Evolutionary conservation across 2,888 invertebrate genomes (phyloP).

Genomic region (Oxytorus armatus): DNA sequence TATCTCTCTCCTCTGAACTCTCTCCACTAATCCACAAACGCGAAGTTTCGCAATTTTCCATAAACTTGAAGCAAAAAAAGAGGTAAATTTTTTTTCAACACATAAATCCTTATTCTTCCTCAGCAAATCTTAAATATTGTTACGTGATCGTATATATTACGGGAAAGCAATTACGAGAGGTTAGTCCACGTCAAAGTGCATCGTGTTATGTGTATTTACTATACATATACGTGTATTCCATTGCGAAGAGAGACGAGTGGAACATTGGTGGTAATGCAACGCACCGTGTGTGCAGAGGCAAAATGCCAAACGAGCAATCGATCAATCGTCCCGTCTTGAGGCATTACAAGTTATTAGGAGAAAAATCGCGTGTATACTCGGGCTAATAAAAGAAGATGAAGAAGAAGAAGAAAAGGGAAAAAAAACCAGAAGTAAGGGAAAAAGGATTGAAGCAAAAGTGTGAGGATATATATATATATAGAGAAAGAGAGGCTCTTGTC

Average conservation of each 20-base stretch:
- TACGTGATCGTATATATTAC: constrained; percentile 26
- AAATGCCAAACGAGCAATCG: constrained; percentile 64
- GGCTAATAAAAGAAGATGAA: constrained; percentile 24
- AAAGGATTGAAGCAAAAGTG: constrained; percentile 35
- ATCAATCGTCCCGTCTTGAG: constrained; percentile 59
- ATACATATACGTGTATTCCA: background rate
- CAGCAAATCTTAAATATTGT: constrained; percentile 30
- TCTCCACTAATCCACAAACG: constrained; percentile 5
- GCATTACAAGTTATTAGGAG: constrained; percentile 63
- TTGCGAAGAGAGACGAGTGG: constrained; percentile 10
- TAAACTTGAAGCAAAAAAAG: background rate
- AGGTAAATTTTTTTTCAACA: background rate
- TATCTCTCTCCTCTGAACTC: background rate
- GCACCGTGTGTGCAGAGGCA: constrained; percentile 16
- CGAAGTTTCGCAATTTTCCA: constrained; percentile 48
- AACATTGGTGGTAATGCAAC: constrained; percentile 1
- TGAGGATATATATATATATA: constrained; percentile 12
- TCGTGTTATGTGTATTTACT: background rate
- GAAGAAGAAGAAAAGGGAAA: constrained; percentile 33
- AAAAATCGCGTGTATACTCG: constrained; percentile 57
- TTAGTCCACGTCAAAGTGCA: constrained; percentile 24
- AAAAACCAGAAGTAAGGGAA: constrained; percentile 4
- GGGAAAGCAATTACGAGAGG: constrained; percentile 54
- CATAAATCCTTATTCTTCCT: constrained; percentile 11
- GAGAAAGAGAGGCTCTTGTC: constrained; percentile 28